Conservation (phyloP, 1,140 invertebrate species). For the Helicoverpa zea region DNA sequence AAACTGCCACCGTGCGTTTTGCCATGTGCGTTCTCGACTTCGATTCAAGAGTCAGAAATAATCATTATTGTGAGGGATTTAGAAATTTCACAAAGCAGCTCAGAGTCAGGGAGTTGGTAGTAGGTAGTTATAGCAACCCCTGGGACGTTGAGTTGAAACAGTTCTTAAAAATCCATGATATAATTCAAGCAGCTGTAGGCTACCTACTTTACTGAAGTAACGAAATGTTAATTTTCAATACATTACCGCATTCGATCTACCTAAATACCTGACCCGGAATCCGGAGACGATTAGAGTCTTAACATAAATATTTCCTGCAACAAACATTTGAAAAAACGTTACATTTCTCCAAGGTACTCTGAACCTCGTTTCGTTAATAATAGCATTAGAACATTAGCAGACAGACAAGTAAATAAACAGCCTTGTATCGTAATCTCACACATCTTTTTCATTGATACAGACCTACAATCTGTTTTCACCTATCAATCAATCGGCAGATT, state of each 20-base stretch:
- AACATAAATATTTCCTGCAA: conserved; percentile 10
- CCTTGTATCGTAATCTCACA: not conserved
- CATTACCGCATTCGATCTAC: not conserved
- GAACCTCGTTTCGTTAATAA: not conserved
- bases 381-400: conserved; percentile 20
- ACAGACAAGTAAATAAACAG: conserved; percentile 22
- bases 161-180: too few relatives aligned
- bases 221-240: not conserved
- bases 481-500: too few relatives aligned
- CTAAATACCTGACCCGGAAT: not conserved
- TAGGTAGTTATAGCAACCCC: not conserved
- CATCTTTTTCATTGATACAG: conserved; percentile 8
- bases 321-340: not conserved
- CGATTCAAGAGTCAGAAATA: too few relatives aligned
- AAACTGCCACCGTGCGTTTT: too few relatives aligned
- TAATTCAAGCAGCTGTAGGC: too few relatives aligned
- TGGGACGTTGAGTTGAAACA: not conserved
- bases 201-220: too few relatives aligned
- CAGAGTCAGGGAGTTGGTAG: too few relatives aligned
- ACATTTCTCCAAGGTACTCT: conserved; percentile 25
- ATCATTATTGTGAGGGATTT: too few relatives aligned
- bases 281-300: not conserved
- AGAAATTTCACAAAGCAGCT: too few relatives aligned
- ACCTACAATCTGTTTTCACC: too few relatives aligned
- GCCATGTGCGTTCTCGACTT: too few relatives aligned